Percentiles rank a stretch among this genome's conserved stretches.
Conservation (phyloP, 2,113 vertebrate genomes). For the Hemibagrus wyckioides region DNA sequence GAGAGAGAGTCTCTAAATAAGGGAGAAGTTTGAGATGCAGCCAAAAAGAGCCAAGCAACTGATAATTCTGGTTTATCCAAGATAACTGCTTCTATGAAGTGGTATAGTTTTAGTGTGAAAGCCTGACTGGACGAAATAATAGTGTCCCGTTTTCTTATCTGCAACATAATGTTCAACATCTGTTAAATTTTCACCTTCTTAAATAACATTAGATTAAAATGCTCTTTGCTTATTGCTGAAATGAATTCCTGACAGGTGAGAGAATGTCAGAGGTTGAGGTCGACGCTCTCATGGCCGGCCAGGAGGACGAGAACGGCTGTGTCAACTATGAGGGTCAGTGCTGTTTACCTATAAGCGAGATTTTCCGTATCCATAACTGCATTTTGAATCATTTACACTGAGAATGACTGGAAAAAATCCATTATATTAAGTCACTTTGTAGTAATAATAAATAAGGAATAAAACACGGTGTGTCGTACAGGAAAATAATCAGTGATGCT, state of each 20-base stretch:
- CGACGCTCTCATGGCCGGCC: constrained; percentile 88
- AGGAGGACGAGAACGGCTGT: constrained; percentile 96
- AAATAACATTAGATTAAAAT: background rate
- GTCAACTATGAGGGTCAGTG: constrained; percentile 93
- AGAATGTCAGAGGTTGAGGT: constrained; percentile 95
- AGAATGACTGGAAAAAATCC: background rate
- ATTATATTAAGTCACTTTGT: background rate
- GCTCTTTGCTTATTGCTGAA: background rate
- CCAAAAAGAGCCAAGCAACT: background rate
- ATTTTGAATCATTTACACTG: background rate
- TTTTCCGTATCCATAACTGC: background rate
- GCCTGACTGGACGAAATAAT: background rate
- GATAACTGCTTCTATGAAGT: background rate
- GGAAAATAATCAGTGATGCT: background rate
- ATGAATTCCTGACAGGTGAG: constrained; percentile 78
- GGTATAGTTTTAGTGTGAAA: background rate
- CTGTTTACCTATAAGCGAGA: background rate
- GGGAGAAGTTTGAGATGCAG: too few relatives aligned
- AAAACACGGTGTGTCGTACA: background rate
- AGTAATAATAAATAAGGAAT: background rate
- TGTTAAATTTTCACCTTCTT: background rate
- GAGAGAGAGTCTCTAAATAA: too few relatives aligned
- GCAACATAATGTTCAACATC: background rate
- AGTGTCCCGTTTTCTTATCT: background rate
- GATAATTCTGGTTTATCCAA: background rate